phyloP scores from a whole-genome alignment of 2,797 vertebrate genomes.

The Lacerta viridis region DNA sequence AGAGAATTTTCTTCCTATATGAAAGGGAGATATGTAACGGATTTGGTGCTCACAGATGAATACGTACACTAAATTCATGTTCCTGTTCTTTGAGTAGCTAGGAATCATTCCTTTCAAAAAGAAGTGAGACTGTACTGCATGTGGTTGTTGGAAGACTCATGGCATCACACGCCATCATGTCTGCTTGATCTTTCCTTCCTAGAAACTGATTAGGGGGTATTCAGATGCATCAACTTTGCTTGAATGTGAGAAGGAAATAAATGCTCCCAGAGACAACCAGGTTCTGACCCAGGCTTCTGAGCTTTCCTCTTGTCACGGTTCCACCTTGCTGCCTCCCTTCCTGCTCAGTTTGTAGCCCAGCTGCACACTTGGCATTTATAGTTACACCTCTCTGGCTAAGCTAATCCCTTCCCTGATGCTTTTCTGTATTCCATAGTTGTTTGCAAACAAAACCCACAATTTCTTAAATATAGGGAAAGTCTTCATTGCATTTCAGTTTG shows the following conservation, averaged over 20 bases:
- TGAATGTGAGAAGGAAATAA: background rate
- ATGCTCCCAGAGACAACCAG: background rate
- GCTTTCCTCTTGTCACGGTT: background rate
- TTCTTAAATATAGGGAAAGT: background rate
- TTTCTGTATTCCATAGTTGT: background rate
- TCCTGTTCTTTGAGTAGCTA: background rate
- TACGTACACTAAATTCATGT: background rate
- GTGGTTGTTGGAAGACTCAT: background rate
- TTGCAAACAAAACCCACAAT: background rate
- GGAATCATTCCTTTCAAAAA: background rate
- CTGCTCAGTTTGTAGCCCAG: slow-evolving; percentile 5
- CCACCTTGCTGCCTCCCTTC: background rate
- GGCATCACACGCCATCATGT: background rate
- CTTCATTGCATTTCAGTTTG: background rate
- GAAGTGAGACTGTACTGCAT: background rate
- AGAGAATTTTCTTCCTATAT: background rate
- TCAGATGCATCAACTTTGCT: background rate
- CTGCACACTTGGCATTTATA: slow-evolving; percentile 13
- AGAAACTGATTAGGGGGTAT: background rate
- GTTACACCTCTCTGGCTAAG: background rate
- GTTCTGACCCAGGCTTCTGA: background rate
- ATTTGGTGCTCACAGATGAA: background rate
- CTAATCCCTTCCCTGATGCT: background rate
- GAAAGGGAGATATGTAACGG: background rate
- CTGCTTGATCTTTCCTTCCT: background rate